Percentiles rank a stretch among this genome's conserved stretches.
These are phyloP conservation scores for Latrodectus elegans DNA, from an alignment of 2,888 invertebrate species.

Conservation along the genomic window DNA sequence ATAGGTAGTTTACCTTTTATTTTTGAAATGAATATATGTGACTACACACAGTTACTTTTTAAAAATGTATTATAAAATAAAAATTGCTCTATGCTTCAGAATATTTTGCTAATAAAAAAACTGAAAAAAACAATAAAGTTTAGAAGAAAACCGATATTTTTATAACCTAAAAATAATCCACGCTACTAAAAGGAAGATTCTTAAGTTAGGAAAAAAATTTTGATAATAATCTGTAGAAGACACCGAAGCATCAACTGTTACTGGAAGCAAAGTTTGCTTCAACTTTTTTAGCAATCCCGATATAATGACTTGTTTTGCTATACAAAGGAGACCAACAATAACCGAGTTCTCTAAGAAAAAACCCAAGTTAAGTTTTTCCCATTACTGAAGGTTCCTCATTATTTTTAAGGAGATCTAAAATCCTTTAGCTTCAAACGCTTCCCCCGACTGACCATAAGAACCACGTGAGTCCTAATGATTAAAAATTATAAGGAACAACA, in stretches of 20 bases:
- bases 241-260: constrained; percentile 13
- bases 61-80: too few relatives aligned
- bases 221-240: constrained; percentile 29
- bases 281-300: too few relatives aligned
- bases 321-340: constrained; percentile 13
- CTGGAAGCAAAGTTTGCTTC: too few relatives aligned
- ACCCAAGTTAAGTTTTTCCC: constrained; percentile 32
- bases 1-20: too few relatives aligned
- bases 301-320: constrained; percentile 49
- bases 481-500: constrained; percentile 16
- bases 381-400: constrained; percentile 44
- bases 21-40: too few relatives aligned
- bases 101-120: too few relatives aligned
- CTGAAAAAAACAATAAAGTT: too few relatives aligned
- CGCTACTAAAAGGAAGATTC: too few relatives aligned
- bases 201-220: background rate
- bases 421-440: constrained; percentile 19
- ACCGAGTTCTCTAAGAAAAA: constrained; percentile 4
- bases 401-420: constrained; percentile 29
- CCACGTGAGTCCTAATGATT: constrained; percentile 20
- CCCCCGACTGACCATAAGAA: constrained; percentile 3
- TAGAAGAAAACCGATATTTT: too few relatives aligned
- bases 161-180: too few relatives aligned
- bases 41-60: too few relatives aligned
- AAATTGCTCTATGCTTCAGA: too few relatives aligned